A percentile compares a stretch with the other conserved stretches of the same genome.
Conservation (phyloP, 2,113 vertebrate species). For the Spermophilus dauricus region DNA sequence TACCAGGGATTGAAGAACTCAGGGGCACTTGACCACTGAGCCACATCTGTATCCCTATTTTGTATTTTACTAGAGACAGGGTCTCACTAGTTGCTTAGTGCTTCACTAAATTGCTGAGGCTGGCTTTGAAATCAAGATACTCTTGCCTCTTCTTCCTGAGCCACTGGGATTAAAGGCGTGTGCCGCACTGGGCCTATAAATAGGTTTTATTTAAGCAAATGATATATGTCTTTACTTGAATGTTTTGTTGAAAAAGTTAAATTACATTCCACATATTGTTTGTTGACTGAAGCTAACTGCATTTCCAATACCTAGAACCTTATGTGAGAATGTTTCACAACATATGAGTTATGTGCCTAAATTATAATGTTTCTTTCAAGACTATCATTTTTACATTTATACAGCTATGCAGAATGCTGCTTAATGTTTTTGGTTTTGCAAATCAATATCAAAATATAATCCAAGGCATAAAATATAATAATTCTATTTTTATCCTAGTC, state of each 20-base stretch:
- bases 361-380: background rate
- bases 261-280: background rate
- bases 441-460: background rate
- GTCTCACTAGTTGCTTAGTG: too few relatives aligned
- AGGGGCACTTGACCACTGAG: too few relatives aligned
- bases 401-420: background rate
- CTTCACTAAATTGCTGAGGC: too few relatives aligned
- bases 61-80: too few relatives aligned
- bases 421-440: background rate
- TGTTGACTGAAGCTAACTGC: background rate
- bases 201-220: background rate
- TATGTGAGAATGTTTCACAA: background rate
- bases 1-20: too few relatives aligned
- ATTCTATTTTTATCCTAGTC: background rate
- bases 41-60: too few relatives aligned
- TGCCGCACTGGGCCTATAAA: background rate
- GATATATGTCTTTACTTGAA: background rate
- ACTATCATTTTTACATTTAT: background rate
- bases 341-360: background rate
- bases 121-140: too few relatives aligned
- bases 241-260: background rate
- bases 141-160: too few relatives aligned
- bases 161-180: too few relatives aligned
- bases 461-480: background rate
- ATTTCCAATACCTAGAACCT: background rate